These are phyloP conservation scores for Epinephelus lanceolatus DNA, from an alignment of 2,113 vertebrate species.

Conservation along the genomic window DNA sequence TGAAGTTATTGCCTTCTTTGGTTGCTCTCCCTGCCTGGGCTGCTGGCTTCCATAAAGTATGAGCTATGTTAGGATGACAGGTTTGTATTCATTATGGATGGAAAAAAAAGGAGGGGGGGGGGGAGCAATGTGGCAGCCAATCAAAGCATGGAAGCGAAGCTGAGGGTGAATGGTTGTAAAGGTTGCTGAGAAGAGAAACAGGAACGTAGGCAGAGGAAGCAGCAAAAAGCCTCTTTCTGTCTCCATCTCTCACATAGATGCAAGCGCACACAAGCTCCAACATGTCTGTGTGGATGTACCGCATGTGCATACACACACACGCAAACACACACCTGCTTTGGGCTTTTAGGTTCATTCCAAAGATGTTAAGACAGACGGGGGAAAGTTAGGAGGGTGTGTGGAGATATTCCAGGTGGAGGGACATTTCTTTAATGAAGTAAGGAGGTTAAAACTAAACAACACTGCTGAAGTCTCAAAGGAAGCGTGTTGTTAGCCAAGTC, in stretches of 20 bases:
- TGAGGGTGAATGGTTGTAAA: slow-evolving; percentile 52
- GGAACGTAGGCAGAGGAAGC: slow-evolving; percentile 41
- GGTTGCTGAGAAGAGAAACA: slow-evolving; percentile 53
- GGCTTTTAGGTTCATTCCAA: slow-evolving; percentile 21
- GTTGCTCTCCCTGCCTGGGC: slow-evolving; percentile 57
- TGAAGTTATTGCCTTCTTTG: slow-evolving; percentile 73
- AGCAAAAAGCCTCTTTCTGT: slow-evolving; percentile 42
- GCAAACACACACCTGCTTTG: slow-evolving; percentile 11
- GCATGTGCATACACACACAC: slow-evolving; percentile 52
- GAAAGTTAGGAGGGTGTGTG: not conserved
- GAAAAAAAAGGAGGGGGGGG: not conserved
- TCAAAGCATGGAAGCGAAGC: slow-evolving; percentile 61
- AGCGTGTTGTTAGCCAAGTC: not conserved
- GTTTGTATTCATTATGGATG: slow-evolving; percentile 67
- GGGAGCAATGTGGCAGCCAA: slow-evolving; percentile 47
- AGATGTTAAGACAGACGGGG: not conserved
- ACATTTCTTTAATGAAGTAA: not conserved
- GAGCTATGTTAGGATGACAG: slow-evolving; percentile 65
- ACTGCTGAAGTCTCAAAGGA: not conserved
- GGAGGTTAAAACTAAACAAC: not conserved
- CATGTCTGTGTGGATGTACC: slow-evolving; percentile 28
- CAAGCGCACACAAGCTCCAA: slow-evolving; percentile 52
- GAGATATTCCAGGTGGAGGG: slow-evolving; percentile 7
- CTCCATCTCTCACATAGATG: slow-evolving; percentile 42
- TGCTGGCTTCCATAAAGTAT: slow-evolving; percentile 61